Percentiles rank a stretch among this genome's conserved stretches.
These are phyloP conservation scores for Lasioglossum lativentre DNA, from an alignment of 2,888 invertebrate genomes.

Conservation along the genomic window DNA sequence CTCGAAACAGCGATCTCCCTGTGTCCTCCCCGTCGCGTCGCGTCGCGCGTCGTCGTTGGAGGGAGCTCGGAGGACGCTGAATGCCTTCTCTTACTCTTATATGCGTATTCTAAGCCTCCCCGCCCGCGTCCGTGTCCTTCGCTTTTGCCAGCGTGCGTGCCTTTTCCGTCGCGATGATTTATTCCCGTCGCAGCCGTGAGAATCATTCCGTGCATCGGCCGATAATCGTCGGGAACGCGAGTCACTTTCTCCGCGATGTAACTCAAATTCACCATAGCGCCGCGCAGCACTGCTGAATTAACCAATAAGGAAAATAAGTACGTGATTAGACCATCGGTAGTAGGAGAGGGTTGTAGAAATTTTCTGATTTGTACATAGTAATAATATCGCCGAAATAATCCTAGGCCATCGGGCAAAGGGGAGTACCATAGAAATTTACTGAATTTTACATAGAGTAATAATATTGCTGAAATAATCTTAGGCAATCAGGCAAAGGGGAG, in stretches of 20 bases:
- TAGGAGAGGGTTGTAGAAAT: too few species aligned
- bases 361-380: too few species aligned
- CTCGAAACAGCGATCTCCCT: constrained; percentile 61
- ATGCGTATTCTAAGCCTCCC: constrained; percentile 27
- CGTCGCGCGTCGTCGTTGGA: neutral
- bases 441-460: too few species aligned
- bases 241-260: constrained; percentile 59
- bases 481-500: too few species aligned
- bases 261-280: constrained; percentile 51
- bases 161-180: constrained; percentile 36
- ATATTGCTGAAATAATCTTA: too few species aligned
- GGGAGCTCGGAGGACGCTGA: constrained; percentile 14
- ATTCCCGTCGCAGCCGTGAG: constrained; percentile 58
- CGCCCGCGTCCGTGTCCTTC: constrained; percentile 26
- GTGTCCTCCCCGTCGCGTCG: constrained; percentile 30
- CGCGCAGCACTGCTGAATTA: constrained; percentile 8
- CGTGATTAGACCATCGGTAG: too few species aligned
- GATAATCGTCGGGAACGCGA: constrained; percentile 39
- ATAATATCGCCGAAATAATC: neutral
- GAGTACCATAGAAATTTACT: too few species aligned
- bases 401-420: too few species aligned
- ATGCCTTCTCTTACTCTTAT: constrained; percentile 35
- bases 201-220: constrained; percentile 55
- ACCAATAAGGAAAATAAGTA: neutral
- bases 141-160: neutral